Percentiles rank a stretch among this genome's conserved stretches.
These are phyloP conservation scores for Lota lota DNA, from an alignment of 2,113 vertebrate species.

Conservation along the genomic window DNA sequence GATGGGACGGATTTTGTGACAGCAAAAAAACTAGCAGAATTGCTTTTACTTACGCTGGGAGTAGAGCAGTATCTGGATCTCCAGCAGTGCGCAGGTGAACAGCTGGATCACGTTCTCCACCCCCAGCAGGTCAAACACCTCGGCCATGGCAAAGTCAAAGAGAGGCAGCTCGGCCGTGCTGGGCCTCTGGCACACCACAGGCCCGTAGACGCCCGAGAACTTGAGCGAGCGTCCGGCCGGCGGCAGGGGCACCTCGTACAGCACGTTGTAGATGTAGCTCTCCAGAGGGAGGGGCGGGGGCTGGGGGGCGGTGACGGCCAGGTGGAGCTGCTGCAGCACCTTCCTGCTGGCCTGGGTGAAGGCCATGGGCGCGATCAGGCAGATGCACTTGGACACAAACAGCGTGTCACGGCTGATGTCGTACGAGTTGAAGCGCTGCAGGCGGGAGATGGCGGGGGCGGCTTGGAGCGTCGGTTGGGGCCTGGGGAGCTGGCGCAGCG, in stretches of 20 bases:
- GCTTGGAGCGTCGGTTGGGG: slow-evolving; percentile 74
- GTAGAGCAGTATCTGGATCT: slow-evolving; percentile 98
- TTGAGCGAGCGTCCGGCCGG: slow-evolving; percentile 92
- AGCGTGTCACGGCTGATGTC: slow-evolving; percentile 97
- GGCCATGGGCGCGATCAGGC: slow-evolving; percentile 94
- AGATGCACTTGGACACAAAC: slow-evolving; percentile 97
- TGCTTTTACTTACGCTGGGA: slow-evolving; percentile 89
- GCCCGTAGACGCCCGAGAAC: slow-evolving; percentile 93
- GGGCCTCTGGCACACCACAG: slow-evolving; percentile 94
- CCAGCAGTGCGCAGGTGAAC: slow-evolving; percentile 95
- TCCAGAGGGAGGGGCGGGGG: slow-evolving; percentile 93
- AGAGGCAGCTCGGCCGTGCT: slow-evolving; percentile 91
- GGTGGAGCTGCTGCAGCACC: slow-evolving; percentile 90
- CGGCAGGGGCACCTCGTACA: slow-evolving; percentile 95
- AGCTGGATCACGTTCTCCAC: slow-evolving; percentile 96
- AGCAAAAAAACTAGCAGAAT: not conserved
- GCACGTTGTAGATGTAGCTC: slow-evolving; percentile 97
- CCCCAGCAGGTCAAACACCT: slow-evolving; percentile 92
- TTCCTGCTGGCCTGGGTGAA: slow-evolving; percentile 92
- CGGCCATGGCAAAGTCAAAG: slow-evolving; percentile 90
- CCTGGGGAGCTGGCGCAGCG: slow-evolving; percentile 51
- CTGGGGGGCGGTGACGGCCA: slow-evolving; percentile 88
- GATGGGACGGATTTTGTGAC: too few relatives aligned
- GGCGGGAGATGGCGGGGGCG: slow-evolving; percentile 83
- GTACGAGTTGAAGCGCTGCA: slow-evolving; percentile 97